These are phyloP conservation scores for Acyrthosiphon pisum DNA, from an alignment of 1,140 invertebrate species.

Conservation along the genomic window DNA sequence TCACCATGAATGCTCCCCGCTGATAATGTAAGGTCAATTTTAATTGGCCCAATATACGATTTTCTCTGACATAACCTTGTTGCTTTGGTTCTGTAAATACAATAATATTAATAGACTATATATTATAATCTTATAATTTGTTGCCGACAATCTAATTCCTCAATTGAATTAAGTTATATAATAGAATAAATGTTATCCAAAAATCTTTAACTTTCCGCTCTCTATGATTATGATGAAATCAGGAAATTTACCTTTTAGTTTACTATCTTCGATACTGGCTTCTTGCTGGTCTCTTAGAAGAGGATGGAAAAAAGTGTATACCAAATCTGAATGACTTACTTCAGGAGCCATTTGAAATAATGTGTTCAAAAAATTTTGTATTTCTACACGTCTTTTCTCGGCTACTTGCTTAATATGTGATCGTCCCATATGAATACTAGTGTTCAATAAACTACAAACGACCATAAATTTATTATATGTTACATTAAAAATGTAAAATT, in stretches of 20 bases:
- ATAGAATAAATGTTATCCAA: neutral
- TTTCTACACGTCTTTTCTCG: slow-evolving; percentile 83
- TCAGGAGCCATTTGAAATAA: slow-evolving; percentile 89
- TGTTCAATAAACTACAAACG: slow-evolving; percentile 69
- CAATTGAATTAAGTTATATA: neutral
- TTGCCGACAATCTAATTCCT: neutral
- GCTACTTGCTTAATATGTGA: slow-evolving; percentile 95
- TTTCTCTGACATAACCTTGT: slow-evolving; percentile 30
- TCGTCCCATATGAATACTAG: slow-evolving; percentile 83
- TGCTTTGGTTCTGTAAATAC: slow-evolving; percentile 39
- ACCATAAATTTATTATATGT: slow-evolving; percentile 39
- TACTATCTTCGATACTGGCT: slow-evolving; percentile 69
- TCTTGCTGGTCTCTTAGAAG: slow-evolving; percentile 89
- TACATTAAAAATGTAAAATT: neutral
- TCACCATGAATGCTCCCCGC: slow-evolving; percentile 73
- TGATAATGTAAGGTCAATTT: slow-evolving; percentile 86
- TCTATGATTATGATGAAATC: neutral
- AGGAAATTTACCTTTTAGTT: slow-evolving; percentile 64
- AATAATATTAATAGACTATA: neutral
- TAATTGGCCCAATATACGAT: slow-evolving; percentile 69
- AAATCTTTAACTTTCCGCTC: neutral
- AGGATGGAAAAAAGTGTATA: slow-evolving; percentile 98
- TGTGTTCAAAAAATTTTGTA: slow-evolving; percentile 85
- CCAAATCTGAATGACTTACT: slow-evolving; percentile 93
- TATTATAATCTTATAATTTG: neutral